Evolutionary conservation across 2,888 invertebrate species (phyloP), one percentile per base, ranked within the genome.

Genomic region (Scelioninae gen. 2): DNA sequence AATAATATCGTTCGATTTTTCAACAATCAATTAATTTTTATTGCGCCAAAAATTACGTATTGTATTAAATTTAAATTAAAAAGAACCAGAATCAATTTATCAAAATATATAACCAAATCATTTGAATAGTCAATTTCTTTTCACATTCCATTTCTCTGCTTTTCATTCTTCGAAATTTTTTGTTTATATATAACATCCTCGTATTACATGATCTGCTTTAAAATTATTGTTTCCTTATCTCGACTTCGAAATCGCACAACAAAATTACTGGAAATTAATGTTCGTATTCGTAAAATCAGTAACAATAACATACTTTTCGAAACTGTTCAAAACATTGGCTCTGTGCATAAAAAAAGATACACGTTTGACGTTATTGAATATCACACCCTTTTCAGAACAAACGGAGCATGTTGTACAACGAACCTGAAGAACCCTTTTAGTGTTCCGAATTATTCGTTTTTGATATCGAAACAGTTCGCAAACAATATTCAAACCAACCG

Each of bases 371-470:
- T 46, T 52, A n/a, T 61, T 50, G 53, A 45, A 53, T 64, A 41
- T 65, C 55, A 55, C 55, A 65, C 65, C 65, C 55, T 53, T 55
- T 37, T 53, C 39, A 10, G n/a, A 19, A 10, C 22, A n/a, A 53
- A 11, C 10, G 33, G n/a, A 50, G 19, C 41, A 22, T 15, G 41
- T 22, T 3, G 37, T 7, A 9, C 11, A 13, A 37, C 13, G 9
- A 39, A 61, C 39, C 22, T 33, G 25, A 3, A 19, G 2, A 19
- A 18, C 5, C n/a, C n/a, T 9, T 35, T 2, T 2, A 13, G 13
- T 35, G 13, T 6, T 13, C 6, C 6, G 35, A 35, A 11, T 35
- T 35, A n/a, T 2, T 11, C 19, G n/a, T 2, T 5, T 22, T 45
- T 45, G 6, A 13, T 6, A 6, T 45, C 25, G 6, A 9, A 7